Evolutionary conservation across 2,888 invertebrate genomes (phyloP), one percentile per base, ranked within the genome.

Genomic region (Erannis defoliaria): DNA sequence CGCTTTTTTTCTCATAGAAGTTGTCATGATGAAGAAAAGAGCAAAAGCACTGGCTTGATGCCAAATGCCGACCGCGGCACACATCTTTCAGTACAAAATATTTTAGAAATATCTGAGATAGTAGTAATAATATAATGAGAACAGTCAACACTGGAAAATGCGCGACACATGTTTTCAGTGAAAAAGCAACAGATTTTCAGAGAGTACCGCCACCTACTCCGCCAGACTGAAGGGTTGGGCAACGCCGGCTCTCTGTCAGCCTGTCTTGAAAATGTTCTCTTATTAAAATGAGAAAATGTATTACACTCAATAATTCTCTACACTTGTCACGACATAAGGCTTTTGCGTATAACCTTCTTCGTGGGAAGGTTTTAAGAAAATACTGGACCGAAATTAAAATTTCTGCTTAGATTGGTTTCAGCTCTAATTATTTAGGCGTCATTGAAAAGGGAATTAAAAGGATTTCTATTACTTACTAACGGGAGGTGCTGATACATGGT

Each of bases 11-110:
- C 81, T 81, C 72, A 78, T 75, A 84, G 78, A 80, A 88, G 76
- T 84, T 90, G 87, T 88, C 88, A 82, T 81, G 79, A 82, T 81
- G 82, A 82, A 87, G 86, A 86, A 83, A 87, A 88, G 89, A 88
- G 85, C 86, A 84, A 82, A 84, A 83, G 79, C 72, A 87, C 89
- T 92, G 92, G 92, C 86, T 75, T 78, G 70, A 68, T 85, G 92
- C 92, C 92, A 92, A 90, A 81, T 82, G 70, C 80, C 85, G 79
- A 85, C 83, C 82, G 84, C 84, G 86, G 75, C 84, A 82, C 87
- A 86, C 81, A 86, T 89, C 84, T 86, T 85, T 82, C 81, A 77
- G 78, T 80, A 84, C 83, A 84, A 85, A 87, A 89, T 88, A 86
- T 86, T 88, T 86, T 77, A 83, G 80, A 88, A 88, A 86, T 83